Percentiles rank a stretch among this genome's conserved stretches.
These are phyloP conservation scores for Tetramorium parvispinum DNA, from an alignment of 1,140 invertebrate genomes.

Conservation along the genomic window DNA sequence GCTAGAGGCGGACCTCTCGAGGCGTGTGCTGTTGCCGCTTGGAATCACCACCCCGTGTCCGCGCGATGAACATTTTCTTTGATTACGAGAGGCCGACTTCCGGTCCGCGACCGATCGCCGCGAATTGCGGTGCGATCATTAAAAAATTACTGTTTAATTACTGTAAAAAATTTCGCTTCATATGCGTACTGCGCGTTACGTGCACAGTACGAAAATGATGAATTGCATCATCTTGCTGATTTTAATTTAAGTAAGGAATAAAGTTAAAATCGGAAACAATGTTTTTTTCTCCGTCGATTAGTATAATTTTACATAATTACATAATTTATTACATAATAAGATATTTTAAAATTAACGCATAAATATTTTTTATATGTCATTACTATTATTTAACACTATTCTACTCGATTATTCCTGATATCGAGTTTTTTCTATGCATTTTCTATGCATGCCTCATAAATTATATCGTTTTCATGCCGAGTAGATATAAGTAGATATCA, in stretches of 20 bases:
- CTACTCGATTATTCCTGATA: not conserved
- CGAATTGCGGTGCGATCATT: conserved; percentile 43
- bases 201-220: conserved; percentile 1
- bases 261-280: not conserved
- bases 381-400: not conserved
- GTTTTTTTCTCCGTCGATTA: not conserved
- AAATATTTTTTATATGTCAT: not conserved
- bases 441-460: not conserved
- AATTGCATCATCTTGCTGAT: conserved; percentile 16
- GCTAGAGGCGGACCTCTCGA: conserved; percentile 3
- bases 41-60: conserved; percentile 44
- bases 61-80: conserved; percentile 55
- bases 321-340: not conserved
- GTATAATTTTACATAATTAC: not conserved
- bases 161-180: conserved; percentile 50
- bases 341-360: not conserved
- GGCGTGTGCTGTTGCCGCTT: conserved; percentile 23
- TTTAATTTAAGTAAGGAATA: conserved; percentile 9
- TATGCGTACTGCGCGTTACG: conserved; percentile 16
- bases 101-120: conserved; percentile 34
- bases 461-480: not conserved
- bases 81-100: conserved; percentile 55
- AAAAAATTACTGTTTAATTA: conserved; percentile 62
- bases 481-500: not conserved
- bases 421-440: too few species aligned